Evolutionary conservation across 1,140 invertebrate species (phyloP), one percentile per base, ranked within the genome.

Genomic region (Bombus terrestris): DNA sequence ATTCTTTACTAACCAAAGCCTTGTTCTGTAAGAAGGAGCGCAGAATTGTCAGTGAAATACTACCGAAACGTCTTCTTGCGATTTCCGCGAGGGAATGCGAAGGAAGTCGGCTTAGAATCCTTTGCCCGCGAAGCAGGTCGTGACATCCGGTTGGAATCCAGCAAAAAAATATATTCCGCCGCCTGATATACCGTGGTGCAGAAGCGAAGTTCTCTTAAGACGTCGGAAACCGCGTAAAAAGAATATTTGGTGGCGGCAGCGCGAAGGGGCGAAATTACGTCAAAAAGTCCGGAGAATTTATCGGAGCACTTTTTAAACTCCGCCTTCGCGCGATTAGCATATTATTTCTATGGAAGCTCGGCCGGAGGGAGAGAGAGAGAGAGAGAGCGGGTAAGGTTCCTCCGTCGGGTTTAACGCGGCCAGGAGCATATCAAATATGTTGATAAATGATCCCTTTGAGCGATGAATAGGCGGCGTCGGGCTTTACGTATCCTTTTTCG

Each of bases 361-460:
- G 85, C 89, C 86, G 89, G 88, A 80, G 32, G 66, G 22, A 32
- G 9, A 22, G 82, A 35, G 82, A 32, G 82, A 32, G 32, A 35
- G 82, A 92, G 86, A 75, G 79, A 86, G 47, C 18, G 82, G 88
- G 64, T 62, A 22, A 68, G 37, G 68, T 86, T 85, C 64, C 76
- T 74, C 74, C 81, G 68, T 81, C 78, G 87, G 76, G 79, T 72
- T 74, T 86, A 92, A 91, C 86, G 86, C 83, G 86, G 91, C 91
- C 91, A 81, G 90, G 91, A 94, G 94, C 93, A 94, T 94, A 95
- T 95, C 94, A 95, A 95, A 95, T 95, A 95, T 94, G 94, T 94
- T 95, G 95, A 95, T 95, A 94, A 95, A 95, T 94, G 94, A 95
- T 95, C 88, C 91, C 93, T 95, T 94, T 94, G 94, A 95, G 93